Evolutionary conservation across 1,140 invertebrate genomes (phyloP).

Genomic region (Oedothorax gibbosus): DNA sequence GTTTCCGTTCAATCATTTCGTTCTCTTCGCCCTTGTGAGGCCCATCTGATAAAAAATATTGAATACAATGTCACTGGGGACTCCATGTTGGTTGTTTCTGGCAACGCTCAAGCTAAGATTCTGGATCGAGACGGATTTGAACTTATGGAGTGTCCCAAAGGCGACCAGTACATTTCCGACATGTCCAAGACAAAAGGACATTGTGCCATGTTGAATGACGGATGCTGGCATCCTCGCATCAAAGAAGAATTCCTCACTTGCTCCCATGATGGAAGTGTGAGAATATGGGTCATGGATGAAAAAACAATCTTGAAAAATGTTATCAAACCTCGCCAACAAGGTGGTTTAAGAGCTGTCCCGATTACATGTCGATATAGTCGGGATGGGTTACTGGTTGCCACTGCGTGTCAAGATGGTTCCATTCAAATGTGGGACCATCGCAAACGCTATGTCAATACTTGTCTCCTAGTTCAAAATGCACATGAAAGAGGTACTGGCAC

Average conservation of each 20-base stretch:
- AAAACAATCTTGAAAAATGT: conserved; percentile 83
- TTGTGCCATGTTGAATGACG: conserved; percentile 88
- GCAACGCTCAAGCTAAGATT: conserved; percentile 87
- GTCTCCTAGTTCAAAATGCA: conserved; percentile 80
- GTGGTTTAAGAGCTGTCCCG: conserved; percentile 89
- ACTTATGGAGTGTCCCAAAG: conserved; percentile 92
- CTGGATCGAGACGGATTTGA: conserved; percentile 97
- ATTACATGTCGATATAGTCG: conserved; percentile 85
- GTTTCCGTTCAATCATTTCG: conserved; percentile 88
- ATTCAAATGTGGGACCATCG: conserved; percentile 98
- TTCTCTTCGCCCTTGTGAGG: conserved; percentile 92
- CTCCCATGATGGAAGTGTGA: conserved; percentile 90
- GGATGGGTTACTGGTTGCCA: conserved; percentile 90
- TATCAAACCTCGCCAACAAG: conserved; percentile 89
- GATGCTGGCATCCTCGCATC: conserved; percentile 92
- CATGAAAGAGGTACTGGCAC: conserved; percentile 87
- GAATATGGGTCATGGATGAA: conserved; percentile 86
- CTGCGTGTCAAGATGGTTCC: conserved; percentile 94
- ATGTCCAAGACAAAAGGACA: conserved; percentile 96
- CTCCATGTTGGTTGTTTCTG: conserved; percentile 92
- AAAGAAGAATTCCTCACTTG: conserved; percentile 96
- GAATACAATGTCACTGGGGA: conserved; percentile 96
- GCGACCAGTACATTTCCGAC: conserved; percentile 95
- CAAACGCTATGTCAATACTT: conserved; percentile 80
- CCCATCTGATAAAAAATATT: conserved; percentile 90